Conservation (phyloP, 2,888 invertebrate species). For the Mythimna albipuncta region DNA sequence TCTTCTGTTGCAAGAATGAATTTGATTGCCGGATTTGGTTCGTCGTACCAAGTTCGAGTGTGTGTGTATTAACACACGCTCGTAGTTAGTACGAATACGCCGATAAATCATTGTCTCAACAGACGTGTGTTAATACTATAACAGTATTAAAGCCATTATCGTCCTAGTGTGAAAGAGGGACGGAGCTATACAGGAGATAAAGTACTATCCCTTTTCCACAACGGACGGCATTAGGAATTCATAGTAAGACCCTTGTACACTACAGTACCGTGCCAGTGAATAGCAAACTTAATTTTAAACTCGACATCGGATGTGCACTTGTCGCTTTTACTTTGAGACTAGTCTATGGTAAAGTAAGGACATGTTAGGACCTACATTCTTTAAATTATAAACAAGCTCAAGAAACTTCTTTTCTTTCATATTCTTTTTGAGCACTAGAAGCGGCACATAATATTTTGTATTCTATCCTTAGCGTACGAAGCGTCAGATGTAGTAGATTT, state of each 20-base stretch:
- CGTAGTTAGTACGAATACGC: too few species aligned
- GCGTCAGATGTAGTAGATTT: background rate
- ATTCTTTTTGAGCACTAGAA: background rate
- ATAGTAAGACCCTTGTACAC: background rate
- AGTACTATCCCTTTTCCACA: too few species aligned
- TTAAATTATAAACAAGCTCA: background rate
- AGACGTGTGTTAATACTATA: too few species aligned
- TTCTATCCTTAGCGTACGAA: background rate
- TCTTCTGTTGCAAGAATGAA: too few species aligned
- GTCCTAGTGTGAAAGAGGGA: background rate
- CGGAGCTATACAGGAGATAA: background rate
- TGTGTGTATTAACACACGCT: too few species aligned
- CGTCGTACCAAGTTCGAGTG: too few species aligned
- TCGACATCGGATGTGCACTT: constrained; percentile 25
- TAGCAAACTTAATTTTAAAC: constrained; percentile 60
- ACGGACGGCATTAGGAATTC: too few species aligned
- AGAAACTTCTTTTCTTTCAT: too few species aligned
- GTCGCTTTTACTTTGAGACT: constrained; percentile 24
- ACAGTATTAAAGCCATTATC: background rate
- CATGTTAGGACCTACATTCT: background rate
- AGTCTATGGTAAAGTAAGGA: constrained; percentile 12
- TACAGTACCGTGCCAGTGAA: constrained; percentile 24
- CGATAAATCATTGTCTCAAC: too few species aligned
- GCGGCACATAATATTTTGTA: background rate
- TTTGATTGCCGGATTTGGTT: too few species aligned